phyloP scores from a whole-genome alignment of 2,113 vertebrate species.

The Sterrhoptilus dennistouni region DNA sequence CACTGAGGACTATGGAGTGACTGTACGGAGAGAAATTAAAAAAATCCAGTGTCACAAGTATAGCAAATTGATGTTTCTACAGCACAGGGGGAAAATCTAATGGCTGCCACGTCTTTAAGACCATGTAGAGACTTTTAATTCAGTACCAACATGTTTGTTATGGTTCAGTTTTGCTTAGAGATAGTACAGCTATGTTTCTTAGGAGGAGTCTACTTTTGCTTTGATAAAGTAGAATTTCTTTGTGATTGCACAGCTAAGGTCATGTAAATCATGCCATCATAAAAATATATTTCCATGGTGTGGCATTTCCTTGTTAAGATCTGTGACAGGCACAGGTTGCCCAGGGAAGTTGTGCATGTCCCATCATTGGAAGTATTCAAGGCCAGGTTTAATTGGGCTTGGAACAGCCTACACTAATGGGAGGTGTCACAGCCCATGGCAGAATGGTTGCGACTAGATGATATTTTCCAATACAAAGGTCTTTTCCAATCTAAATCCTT shows the following conservation, averaged over 20 bases:
- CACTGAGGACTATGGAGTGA: background rate
- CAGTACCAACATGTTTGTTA: background rate
- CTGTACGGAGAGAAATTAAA: background rate
- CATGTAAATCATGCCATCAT: background rate
- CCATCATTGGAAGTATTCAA: background rate
- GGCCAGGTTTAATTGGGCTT: background rate
- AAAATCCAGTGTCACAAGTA: background rate
- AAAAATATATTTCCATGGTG: background rate
- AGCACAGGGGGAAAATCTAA: background rate
- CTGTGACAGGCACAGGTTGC: background rate
- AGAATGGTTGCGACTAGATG: background rate
- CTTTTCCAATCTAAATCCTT: background rate
- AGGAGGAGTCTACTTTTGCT: background rate
- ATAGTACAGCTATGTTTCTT: rapidly evolving
- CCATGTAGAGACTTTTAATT: background rate
- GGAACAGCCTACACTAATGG: background rate
- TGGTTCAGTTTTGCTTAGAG: background rate
- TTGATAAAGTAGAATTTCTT: background rate
- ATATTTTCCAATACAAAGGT: background rate
- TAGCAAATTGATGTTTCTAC: background rate
- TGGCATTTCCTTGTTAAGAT: background rate
- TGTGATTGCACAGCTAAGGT: background rate
- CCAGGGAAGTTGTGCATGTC: background rate
- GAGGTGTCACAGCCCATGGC: too few species aligned
- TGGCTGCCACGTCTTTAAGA: background rate